These are phyloP conservation scores for Drosophila rufa DNA, from an alignment of 1,140 invertebrate species.

Conservation along the genomic window DNA sequence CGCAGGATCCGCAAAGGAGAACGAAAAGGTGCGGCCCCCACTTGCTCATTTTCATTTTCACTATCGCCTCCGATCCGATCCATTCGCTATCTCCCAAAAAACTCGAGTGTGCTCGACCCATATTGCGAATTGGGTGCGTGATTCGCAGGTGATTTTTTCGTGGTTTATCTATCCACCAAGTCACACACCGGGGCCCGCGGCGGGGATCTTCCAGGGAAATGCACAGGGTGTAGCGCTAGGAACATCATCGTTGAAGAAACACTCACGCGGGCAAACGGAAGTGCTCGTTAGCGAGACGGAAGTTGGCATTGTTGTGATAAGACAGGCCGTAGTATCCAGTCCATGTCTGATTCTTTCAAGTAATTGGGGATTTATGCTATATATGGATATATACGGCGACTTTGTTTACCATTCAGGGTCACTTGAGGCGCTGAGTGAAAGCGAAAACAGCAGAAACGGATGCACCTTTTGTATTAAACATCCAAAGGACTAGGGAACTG, in stretches of 20 bases:
- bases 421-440: conserved; percentile 10
- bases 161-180: conserved; percentile 24
- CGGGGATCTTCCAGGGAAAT: conserved; percentile 6
- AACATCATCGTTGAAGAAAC: conserved; percentile 4
- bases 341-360: conserved; percentile 20
- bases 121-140: conserved; percentile 42
- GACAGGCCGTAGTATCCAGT: conserved; percentile 33
- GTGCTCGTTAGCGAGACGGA: conserved; percentile 65
- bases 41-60: conserved; percentile 11
- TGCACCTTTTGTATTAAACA: neutral
- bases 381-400: neutral
- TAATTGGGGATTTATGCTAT: conserved; percentile 13
- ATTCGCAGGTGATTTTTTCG: conserved; percentile 38
- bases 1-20: conserved; percentile 49
- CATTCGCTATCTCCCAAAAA: conserved; percentile 43
- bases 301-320: conserved; percentile 68
- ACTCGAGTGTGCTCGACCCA: conserved; percentile 6
- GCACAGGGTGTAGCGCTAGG: neutral
- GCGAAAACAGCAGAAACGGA: too few relatives aligned
- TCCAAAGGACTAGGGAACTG: neutral
- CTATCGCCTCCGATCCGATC: neutral
- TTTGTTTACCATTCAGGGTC: conserved; percentile 20
- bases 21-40: conserved; percentile 58
- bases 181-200: conserved; percentile 11
- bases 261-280: conserved; percentile 50